These are phyloP conservation scores for Stigmatopora argus DNA, from an alignment of 2,113 vertebrate species.

Conservation along the genomic window DNA sequence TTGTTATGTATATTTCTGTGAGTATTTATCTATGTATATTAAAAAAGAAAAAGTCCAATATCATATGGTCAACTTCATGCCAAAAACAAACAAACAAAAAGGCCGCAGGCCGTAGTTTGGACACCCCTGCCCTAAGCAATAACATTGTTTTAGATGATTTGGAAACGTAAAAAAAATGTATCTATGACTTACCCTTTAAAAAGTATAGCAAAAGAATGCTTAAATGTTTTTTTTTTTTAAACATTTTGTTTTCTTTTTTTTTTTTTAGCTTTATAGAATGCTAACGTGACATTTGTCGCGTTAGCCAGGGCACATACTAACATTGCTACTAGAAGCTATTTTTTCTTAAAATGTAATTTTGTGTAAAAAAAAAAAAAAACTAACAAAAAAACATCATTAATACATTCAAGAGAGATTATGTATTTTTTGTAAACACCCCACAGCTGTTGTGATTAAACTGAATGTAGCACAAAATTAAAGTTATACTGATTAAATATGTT, in stretches of 20 bases:
- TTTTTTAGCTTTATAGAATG: constrained; percentile 49
- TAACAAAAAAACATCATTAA: constrained; percentile 54
- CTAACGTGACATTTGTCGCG: constrained; percentile 22
- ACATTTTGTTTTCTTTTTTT: constrained; percentile 36
- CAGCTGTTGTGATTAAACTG: constrained; percentile 63
- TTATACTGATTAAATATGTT: constrained; percentile 42
- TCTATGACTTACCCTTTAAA: constrained; percentile 53
- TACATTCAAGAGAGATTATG: constrained; percentile 60
- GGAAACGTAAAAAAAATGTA: constrained; percentile 47
- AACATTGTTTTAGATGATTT: constrained; percentile 46
- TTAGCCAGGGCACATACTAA: not conserved
- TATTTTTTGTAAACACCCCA: constrained; percentile 66
- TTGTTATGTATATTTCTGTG: no score
- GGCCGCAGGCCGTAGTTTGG: no score
- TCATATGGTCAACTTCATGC: no score
- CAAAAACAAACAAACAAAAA: no score
- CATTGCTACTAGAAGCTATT: constrained; percentile 53
- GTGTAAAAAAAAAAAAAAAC: constrained; percentile 28
- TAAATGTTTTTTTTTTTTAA: constrained; percentile 51
- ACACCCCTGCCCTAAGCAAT: constrained; percentile 42
- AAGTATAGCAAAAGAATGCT: constrained; percentile 27
- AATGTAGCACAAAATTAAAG: constrained; percentile 69
- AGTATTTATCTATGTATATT: no score
- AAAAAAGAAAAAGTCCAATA: no score
- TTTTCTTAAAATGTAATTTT: constrained; percentile 48